Evolutionary conservation across 2,797 vertebrate species (phyloP), one percentile per base, ranked within the genome.

Genomic region (Danio kyathit): DNA sequence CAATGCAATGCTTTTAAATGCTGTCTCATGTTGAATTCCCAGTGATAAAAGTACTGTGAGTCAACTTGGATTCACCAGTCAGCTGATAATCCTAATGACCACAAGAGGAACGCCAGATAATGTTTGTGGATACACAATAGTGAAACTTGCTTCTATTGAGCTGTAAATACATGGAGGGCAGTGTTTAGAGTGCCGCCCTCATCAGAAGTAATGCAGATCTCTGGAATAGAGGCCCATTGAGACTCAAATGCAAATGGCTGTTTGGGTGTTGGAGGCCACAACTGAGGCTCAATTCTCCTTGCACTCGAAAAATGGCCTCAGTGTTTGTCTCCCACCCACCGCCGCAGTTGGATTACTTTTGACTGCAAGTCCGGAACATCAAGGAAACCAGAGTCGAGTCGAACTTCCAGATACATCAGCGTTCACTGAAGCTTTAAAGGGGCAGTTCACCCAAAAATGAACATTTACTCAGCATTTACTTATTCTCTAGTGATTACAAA

Each of bases 141-240:
- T 54, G 74, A 66, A 76, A 29, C 40, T 29, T 48, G 71, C 14
- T 46, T 74, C 46, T n/a, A 41, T 72, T 72, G 41, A 17, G n/a
- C 56, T 60, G 17, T 46, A 48, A 46, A 60, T 57, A 9, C 67
- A 51, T 72, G 9, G 9, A 60, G 74, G 48, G 13, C 56, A 59
- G 46, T 38, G 54, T 56, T 59, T 69, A 2, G 17, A 66, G 43
- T 40, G 56, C 67, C 54, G 46, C 75, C 66, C 9, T 57, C 52
- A 56, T 69, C 70, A 71, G 59, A 38, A 69, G 75, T 76, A 82
- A 81, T 70, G 61, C 80, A 74, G 76, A 3, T 70, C 29, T 71
- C 54, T 59, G 57, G 82, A 86, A 86, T 81, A 82, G 66, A 65
- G 77, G 44, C 65, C 72, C 67, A 85, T 85, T 87, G 72, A 86